These are phyloP conservation scores for Platypus cylindrus DNA, from an alignment of 2,888 invertebrate species.

Conservation along the genomic window DNA sequence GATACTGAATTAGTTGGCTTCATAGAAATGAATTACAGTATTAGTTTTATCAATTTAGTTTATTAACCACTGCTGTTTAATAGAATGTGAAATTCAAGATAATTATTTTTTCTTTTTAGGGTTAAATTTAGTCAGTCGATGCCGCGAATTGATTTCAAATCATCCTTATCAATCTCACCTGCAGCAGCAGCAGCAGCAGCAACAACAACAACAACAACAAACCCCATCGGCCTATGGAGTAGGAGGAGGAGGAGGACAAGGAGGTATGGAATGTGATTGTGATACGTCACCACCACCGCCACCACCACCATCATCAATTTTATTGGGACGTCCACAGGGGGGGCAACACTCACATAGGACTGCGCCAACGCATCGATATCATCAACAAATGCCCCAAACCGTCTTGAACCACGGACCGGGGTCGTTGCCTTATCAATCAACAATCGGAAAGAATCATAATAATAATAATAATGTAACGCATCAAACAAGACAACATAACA, in stretches of 20 bases:
- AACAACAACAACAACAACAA: conserved; percentile 22
- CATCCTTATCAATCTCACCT: conserved; percentile 22
- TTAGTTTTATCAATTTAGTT: too few relatives aligned
- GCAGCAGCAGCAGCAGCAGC: conserved; percentile 20
- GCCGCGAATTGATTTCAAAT: conserved; percentile 28
- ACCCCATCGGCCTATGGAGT: conserved; percentile 33
- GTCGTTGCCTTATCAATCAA: conserved; percentile 34
- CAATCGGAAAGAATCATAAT: too few relatives aligned
- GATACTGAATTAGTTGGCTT: too few relatives aligned
- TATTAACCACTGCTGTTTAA: too few relatives aligned
- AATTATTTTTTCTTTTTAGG: conserved; percentile 33
- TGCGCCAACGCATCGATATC: conserved; percentile 21
- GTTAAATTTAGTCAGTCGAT: conserved; percentile 37
- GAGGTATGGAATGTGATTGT: conserved; percentile 79
- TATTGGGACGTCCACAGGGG: conserved; percentile 13
- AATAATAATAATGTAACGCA: conserved; percentile 27
- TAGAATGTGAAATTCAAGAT: too few relatives aligned
- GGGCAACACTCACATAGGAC: conserved; percentile 12
- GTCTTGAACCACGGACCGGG: conserved; percentile 36
- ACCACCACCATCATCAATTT: conserved; percentile 18
- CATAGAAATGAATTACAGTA: too few relatives aligned
- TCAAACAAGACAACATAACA: conserved; percentile 16
- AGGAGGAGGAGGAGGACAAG: conserved; percentile 81
- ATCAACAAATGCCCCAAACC: conserved; percentile 27
- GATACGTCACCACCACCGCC: conserved; percentile 40